Percentiles rank a stretch among this genome's conserved stretches.
Evolutionary conservation across 1,140 invertebrate species (phyloP).

Genomic region (Spodoptera litura): DNA sequence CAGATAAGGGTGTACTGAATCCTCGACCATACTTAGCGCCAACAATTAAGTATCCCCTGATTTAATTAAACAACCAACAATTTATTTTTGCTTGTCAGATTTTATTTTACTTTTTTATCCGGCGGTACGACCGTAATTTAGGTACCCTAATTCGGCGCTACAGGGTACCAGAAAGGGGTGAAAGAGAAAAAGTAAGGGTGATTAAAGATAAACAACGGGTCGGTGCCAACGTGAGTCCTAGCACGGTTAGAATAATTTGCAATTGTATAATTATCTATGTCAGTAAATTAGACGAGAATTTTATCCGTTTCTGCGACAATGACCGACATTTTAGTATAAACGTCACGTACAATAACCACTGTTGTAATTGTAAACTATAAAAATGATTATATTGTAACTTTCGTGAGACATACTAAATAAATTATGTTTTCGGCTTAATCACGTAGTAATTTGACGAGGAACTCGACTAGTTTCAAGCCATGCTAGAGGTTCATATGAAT

Average conservation of each 20-base stretch:
- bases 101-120: constrained; percentile 68
- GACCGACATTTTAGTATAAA: constrained; percentile 55
- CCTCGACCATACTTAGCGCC: constrained; percentile 38
- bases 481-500: too few species aligned
- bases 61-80: constrained; percentile 65
- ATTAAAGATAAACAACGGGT: constrained; percentile 83
- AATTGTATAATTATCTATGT: constrained; percentile 79
- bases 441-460: too few species aligned
- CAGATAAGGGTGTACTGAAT: constrained; percentile 25
- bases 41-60: constrained; percentile 45
- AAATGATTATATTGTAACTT: too few species aligned
- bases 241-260: constrained; percentile 72
- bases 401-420: too few species aligned
- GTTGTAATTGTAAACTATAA: too few species aligned
- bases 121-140: constrained; percentile 66
- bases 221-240: constrained; percentile 61
- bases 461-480: too few species aligned
- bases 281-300: constrained; percentile 74
- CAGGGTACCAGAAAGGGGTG: constrained; percentile 66
- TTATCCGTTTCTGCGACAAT: constrained; percentile 63
- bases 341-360: too few species aligned
- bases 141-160: constrained; percentile 67
- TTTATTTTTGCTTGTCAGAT: constrained; percentile 60
- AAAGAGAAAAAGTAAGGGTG: constrained; percentile 76
- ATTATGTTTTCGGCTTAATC: too few species aligned